phyloP scores from a whole-genome alignment of 2,888 invertebrate species.

The Drosophila seclusa region DNA sequence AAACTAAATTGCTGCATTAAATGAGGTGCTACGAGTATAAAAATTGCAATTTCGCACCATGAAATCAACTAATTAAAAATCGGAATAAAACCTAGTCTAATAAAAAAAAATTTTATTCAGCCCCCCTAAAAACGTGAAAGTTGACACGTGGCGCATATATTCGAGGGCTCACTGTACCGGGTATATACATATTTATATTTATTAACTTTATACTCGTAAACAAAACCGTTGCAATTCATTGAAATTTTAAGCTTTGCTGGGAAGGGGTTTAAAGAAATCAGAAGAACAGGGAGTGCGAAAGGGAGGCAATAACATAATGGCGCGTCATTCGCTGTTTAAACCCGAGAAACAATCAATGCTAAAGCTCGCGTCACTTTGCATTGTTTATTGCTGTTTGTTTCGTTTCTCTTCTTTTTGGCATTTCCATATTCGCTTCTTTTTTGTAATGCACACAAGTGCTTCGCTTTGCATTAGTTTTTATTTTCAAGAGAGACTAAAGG shows the following conservation, averaged over 20 bases:
- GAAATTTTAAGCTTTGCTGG: conserved; percentile 48
- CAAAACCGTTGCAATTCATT: conserved; percentile 50
- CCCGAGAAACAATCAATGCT: conserved; percentile 43
- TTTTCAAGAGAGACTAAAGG: not conserved
- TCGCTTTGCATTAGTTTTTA: conserved; percentile 40
- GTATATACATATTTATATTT: not conserved
- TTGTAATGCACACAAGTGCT: conserved; percentile 43
- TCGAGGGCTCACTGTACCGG: conserved; percentile 25
- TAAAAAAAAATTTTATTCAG: conserved; percentile 15
- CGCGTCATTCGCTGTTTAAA: conserved; percentile 30
- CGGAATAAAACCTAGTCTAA: conserved; percentile 14
- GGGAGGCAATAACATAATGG: conserved; percentile 14
- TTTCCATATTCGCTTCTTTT: conserved; percentile 23
- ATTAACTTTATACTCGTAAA: conserved; percentile 8
- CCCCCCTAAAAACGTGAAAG: conserved; percentile 23
- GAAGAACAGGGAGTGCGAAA: not conserved
- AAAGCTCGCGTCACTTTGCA: conserved; percentile 42
- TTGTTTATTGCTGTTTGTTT: conserved; percentile 33
- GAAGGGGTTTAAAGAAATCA: not conserved
- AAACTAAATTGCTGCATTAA: conserved; percentile 4
- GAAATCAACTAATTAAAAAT: conserved; percentile 13
- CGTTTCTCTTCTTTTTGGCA: conserved; percentile 20
- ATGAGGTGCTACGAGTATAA: conserved; percentile 1
- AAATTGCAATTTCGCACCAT: conserved; percentile 16
- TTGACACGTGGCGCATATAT: conserved; percentile 11